Evolutionary conservation across 2,797 vertebrate species (phyloP).

Genomic region (Acropternis orthonyx): DNA sequence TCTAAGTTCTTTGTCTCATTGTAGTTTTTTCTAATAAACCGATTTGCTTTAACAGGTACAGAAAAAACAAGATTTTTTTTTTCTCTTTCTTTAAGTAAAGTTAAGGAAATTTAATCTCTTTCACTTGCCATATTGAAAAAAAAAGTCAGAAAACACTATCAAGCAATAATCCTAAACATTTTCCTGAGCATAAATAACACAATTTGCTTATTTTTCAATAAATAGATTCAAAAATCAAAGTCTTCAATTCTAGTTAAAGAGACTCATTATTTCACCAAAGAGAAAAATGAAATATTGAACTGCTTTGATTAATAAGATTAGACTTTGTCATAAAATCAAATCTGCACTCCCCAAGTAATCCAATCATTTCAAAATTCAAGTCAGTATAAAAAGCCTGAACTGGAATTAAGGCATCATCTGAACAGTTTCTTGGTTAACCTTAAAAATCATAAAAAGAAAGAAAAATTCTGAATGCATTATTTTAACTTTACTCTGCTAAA

Average conservation of each 20-base stretch:
- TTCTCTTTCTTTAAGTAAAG: not conserved
- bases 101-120: not conserved
- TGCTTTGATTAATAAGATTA: not conserved
- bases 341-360: not conserved
- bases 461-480: not conserved
- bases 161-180: not conserved
- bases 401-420: not conserved
- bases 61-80: not conserved
- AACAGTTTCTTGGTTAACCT: not conserved
- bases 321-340: not conserved
- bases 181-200: not conserved
- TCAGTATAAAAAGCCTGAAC: not conserved
- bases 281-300: not conserved
- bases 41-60: not conserved
- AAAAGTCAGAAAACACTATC: not conserved
- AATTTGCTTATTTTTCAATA: not conserved
- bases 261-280: not conserved
- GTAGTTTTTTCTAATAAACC: not conserved
- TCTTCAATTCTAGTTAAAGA: not conserved
- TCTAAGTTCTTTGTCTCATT: not conserved
- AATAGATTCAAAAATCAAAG: not conserved
- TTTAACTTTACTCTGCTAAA: not conserved
- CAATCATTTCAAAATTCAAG: not conserved
- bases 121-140: not conserved
- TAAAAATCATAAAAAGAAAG: not conserved